These are phyloP conservation scores for Natrix natrix DNA, from an alignment of 2,797 vertebrate genomes.

Conservation along the genomic window DNA sequence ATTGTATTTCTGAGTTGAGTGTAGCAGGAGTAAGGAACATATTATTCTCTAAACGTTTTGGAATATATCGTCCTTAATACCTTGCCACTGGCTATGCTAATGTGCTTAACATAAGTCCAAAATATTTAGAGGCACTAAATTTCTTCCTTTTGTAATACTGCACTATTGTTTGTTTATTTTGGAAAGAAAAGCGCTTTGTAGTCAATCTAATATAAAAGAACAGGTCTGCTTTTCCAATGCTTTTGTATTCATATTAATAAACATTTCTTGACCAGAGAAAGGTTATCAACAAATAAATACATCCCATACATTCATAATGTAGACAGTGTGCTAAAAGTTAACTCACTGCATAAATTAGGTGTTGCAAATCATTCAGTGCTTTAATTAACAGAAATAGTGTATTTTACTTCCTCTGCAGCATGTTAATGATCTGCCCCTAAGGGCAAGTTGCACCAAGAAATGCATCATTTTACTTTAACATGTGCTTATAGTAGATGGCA, in stretches of 20 bases:
- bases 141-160: not conserved
- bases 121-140: not conserved
- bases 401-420: conserved; percentile 53
- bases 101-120: not conserved
- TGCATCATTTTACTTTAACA: conserved; percentile 64
- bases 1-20: not conserved
- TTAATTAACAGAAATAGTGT: conserved; percentile 62
- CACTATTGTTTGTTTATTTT: not conserved
- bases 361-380: conserved; percentile 58
- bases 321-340: conserved; percentile 56
- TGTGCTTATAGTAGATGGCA: conserved; percentile 58
- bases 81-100: not conserved
- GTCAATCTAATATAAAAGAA: conserved; percentile 26
- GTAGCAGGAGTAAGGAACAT: not conserved
- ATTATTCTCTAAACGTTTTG: not conserved
- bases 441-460: conserved; percentile 61
- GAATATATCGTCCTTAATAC: not conserved
- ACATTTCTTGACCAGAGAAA: conserved; percentile 30
- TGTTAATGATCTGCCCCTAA: conserved; percentile 55
- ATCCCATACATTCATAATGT: conserved; percentile 51
- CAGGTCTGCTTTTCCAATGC: not conserved
- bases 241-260: not conserved
- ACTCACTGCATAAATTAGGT: conserved; percentile 68
- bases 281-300: conserved; percentile 31
- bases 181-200: not conserved